Evolutionary conservation across 2,113 vertebrate species (phyloP).

Genomic region (Cnemophilus loriae): DNA sequence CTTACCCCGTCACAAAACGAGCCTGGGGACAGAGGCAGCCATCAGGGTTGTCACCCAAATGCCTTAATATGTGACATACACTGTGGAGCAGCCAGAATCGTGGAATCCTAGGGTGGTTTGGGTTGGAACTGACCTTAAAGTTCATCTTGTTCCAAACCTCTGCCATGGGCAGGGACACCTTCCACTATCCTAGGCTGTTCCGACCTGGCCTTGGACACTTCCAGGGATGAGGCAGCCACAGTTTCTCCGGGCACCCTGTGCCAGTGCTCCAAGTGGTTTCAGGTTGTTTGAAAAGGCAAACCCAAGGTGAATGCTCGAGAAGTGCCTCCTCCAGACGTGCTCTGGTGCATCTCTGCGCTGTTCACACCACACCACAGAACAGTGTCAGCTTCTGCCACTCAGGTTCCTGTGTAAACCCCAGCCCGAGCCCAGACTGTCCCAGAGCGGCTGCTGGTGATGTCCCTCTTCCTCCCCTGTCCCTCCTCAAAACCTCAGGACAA

Average conservation of each 20-base stretch:
- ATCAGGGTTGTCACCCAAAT: background rate
- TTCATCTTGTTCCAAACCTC: background rate
- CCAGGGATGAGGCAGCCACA: background rate
- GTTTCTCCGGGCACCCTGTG: background rate
- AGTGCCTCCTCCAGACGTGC: background rate
- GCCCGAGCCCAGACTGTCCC: rapidly evolving
- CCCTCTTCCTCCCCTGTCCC: background rate
- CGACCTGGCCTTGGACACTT: background rate
- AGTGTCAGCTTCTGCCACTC: background rate
- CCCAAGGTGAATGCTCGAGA: background rate
- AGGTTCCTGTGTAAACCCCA: background rate
- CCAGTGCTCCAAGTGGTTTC: background rate
- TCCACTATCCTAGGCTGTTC: background rate
- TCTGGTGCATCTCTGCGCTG: background rate
- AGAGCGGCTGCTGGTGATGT: background rate
- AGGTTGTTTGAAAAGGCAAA: background rate
- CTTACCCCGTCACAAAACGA: background rate
- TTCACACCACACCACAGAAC: background rate
- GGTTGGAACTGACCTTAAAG: background rate
- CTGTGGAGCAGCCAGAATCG: background rate
- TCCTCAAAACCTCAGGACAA: background rate
- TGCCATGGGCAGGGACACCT: background rate
- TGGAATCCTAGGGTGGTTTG: background rate
- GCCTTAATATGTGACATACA: background rate
- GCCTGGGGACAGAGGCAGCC: background rate